Base-by-base conservation (phyloP, 2,888 invertebrate species). In the Leptinotarsa haldemani region DNA sequence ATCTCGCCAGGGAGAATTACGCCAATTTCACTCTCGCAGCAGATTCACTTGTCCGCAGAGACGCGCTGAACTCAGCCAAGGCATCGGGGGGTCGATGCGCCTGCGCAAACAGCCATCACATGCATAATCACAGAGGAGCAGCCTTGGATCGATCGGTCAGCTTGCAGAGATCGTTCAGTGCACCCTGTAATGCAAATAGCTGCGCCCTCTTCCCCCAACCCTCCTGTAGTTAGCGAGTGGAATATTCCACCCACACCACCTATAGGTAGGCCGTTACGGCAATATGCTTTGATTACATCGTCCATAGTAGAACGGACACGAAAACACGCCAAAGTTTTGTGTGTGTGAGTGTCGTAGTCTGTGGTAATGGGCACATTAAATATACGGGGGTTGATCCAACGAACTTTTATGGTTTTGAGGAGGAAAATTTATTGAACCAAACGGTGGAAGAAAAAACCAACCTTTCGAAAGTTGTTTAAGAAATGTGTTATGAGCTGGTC, bases 141-240 rank as follows among this genome's bases (percentile, higher is more conserved):
- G 69, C 74, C 65, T 71, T 69, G 70, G 56, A 75, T 75, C 75
- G 75, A 75, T 75, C 67, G 72, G 71, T 64, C 74, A 65, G 69
- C 69, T 69, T 61, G 69, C 66, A 69, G 71, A 74, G 58, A 76
- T 75, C 79, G 80, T 80, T 80, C 79, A 80, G 69, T 80, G 80
- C 80, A 80, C 80, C 76, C 78, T 75, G 69, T 61, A 75, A 78
- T 80, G 79, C 79, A 80, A 78, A 77, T 77, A 73, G 2, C 47
- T 22, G 63, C 75, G 69, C 73, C 70, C 61, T 69, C 69, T 46
- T 30, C 63, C 56, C 50, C 70, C 46, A 56, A 30, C 46, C 58
- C 25, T 9, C 25, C 25, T 22, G 20, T 13, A 15, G 25, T 25
- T 15, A 20, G 16, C 58, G 58, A 58, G 22, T 25, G 58, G 61